Evolutionary conservation across 2,797 vertebrate genomes (phyloP).

Genomic region (Acestrorhynchus altus): DNA sequence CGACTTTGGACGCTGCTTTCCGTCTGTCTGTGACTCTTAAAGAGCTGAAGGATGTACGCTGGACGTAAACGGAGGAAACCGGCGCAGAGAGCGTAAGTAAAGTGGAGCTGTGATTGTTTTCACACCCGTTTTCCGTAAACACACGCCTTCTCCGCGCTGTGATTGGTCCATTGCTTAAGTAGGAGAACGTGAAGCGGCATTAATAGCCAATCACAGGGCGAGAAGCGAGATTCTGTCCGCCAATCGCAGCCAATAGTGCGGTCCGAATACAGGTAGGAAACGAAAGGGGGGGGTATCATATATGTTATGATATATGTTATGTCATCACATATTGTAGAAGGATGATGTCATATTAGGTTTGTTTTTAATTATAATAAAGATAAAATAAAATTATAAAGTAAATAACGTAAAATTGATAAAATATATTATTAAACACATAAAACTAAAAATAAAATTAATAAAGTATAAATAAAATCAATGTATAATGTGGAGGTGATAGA

Average conservation of each 20-base stretch:
- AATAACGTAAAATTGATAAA: too few species aligned
- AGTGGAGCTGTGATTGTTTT: not conserved
- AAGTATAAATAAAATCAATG: too few species aligned
- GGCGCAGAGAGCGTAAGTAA: constrained; percentile 6
- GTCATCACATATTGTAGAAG: too few species aligned
- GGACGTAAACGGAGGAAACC: constrained; percentile 10
- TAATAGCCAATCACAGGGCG: not conserved
- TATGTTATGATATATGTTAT: too few species aligned
- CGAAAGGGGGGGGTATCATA: not conserved
- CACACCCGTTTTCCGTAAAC: not conserved
- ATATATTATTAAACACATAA: too few species aligned
- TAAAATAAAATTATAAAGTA: too few species aligned
- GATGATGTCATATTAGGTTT: too few species aligned
- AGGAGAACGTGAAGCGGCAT: not conserved
- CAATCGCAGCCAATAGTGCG: too few species aligned
- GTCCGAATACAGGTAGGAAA: not conserved
- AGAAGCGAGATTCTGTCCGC: too few species aligned
- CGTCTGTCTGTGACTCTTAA: not conserved
- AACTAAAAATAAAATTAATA: too few species aligned
- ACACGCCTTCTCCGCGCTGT: not conserved
- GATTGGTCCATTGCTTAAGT: not conserved
- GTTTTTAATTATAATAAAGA: too few species aligned
- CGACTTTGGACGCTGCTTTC: not conserved
- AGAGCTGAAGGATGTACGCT: not conserved
- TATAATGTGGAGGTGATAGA: too few species aligned